Base-by-base conservation (phyloP, 2,888 invertebrate species). In the Branchinecta sandiegonensis region DNA sequence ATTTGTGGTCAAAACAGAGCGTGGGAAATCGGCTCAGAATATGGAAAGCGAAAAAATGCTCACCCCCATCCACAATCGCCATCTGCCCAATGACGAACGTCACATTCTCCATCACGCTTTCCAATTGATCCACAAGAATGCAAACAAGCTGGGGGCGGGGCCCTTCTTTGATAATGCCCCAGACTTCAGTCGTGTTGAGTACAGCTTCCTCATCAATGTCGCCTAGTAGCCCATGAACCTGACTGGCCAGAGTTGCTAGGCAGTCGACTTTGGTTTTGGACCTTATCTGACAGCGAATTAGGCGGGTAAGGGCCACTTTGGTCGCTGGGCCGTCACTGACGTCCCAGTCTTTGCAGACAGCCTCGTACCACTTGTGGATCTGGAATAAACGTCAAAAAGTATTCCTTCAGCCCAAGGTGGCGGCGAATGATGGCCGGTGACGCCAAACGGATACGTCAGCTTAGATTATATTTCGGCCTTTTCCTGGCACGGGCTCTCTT, bases 281-380 rank as follows among this genome's bases (percentile, higher is more conserved):
- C 8, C 56, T n/a, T 17, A 56, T n/a, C 56, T 56, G 56, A 56
- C 14, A 56, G 8, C 56, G 56, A 14, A 56, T 56, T 8, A 56
- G 17, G 9, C 56, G 14, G 9, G n/a, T n/a, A 9, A 56, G 56
- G 11, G 17, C 56, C 8, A n/a, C n/a, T 56, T 56, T 56, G 17
- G 17, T 17, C 8, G 56, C 56, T 1, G 56, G n/a, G n/a, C 56
- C 56, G 17, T 56, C 56, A 10, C 14, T 56, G 10, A 56, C 56
- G n/a, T 56, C 56, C 56, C 56, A 56, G 56, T 56, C 56, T 17
- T 56, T 56, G 56, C 56, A 56, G 56, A 56, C 14, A 8, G n/a
- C 9, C 56, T 56, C 56, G 56, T 56, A 56, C 56, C 56, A 56
- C 9, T 56, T 17, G 17, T 56, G 17, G 8, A 56, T 56, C 56